Conservation (phyloP, 2,797 vertebrate species). For the Sebastes minor region DNA sequence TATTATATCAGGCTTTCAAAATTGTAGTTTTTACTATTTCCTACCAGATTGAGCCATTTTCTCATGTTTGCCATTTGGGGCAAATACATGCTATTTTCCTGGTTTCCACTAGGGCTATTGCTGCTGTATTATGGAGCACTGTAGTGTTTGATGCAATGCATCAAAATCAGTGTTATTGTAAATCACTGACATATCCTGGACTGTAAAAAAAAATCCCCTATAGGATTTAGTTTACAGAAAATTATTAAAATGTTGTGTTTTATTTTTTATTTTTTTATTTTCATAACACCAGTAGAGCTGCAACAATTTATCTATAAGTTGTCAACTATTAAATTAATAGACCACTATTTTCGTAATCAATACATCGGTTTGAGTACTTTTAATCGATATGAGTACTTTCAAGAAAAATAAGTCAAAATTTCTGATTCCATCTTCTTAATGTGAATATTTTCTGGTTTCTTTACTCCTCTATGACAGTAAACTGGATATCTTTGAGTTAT, state of each 20-base stretch:
- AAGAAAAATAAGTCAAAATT: too few species aligned
- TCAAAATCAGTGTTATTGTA: neutral
- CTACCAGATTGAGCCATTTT: rapidly evolving
- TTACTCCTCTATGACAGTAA: too few species aligned
- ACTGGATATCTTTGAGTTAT: too few species aligned
- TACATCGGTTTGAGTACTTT: too few species aligned
- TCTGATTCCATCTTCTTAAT: too few species aligned
- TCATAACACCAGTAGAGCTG: too few species aligned
- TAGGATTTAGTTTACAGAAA: neutral
- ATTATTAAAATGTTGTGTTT: neutral
- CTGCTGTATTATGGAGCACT: neutral
- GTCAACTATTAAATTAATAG: too few species aligned
- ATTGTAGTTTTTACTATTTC: neutral
- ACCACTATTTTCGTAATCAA: too few species aligned
- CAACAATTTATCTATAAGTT: neutral
- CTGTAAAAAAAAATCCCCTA: neutral
- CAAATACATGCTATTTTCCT: neutral
- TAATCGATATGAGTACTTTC: too few species aligned
- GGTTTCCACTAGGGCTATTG: neutral
- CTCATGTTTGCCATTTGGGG: neutral
- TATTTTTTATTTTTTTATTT: neutral
- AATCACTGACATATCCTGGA: neutral
- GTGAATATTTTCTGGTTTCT: too few species aligned
- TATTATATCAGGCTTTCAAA: neutral
- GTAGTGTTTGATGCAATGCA: neutral